phyloP scores from a whole-genome alignment of 1,140 invertebrate genomes.

The Cydia strobilella region DNA sequence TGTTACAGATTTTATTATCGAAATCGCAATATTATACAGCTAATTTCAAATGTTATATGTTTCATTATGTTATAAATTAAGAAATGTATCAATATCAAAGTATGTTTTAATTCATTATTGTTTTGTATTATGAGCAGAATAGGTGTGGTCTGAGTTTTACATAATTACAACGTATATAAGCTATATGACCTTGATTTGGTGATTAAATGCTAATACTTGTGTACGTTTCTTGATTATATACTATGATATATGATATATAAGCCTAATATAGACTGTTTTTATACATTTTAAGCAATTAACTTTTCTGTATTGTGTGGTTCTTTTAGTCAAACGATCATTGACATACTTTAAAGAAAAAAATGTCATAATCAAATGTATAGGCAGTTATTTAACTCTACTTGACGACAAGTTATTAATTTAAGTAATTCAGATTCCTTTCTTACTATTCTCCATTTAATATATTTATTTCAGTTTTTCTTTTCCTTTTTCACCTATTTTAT shows the following conservation, averaged over 20 bases:
- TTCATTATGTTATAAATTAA: background rate
- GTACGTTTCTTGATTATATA: constrained; percentile 21
- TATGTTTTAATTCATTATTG: constrained; percentile 18
- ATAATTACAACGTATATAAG: constrained; percentile 27
- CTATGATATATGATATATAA: background rate
- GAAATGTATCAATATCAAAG: constrained; percentile 1
- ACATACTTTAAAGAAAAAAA: background rate
- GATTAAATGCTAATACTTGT: constrained; percentile 50
- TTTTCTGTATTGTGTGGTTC: background rate
- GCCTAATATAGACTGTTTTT: background rate
- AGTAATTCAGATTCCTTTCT: too few species aligned
- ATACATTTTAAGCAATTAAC: background rate
- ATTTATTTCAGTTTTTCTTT: too few species aligned
- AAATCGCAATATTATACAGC: background rate
- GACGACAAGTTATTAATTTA: too few species aligned
- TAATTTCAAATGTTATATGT: background rate
- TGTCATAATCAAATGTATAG: too few species aligned
- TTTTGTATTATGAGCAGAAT: constrained; percentile 20
- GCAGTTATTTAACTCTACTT: too few species aligned
- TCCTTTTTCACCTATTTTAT: too few species aligned
- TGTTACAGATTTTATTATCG: background rate
- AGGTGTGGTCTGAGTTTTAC: constrained; percentile 27
- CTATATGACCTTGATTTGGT: constrained; percentile 47
- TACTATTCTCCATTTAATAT: too few species aligned
- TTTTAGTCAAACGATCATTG: background rate